A percentile compares a stretch with the other conserved stretches of the same genome.
Conservation (phyloP, 1,140 invertebrate species). For the Lasioglossum albipes region DNA sequence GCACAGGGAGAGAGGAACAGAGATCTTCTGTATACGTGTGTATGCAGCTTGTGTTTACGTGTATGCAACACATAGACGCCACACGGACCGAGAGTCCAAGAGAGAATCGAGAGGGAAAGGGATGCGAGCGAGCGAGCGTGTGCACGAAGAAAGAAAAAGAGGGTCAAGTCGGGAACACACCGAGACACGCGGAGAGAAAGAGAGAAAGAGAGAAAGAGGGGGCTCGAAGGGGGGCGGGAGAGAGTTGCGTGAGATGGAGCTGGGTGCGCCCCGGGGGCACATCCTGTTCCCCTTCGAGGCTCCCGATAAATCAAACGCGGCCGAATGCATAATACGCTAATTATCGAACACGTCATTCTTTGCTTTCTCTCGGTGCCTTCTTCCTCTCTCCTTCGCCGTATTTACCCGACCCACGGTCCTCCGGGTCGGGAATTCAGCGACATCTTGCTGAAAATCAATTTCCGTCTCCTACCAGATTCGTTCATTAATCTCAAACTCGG, state of each 20-base stretch:
- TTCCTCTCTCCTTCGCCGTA: background rate
- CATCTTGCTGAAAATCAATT: too few species aligned
- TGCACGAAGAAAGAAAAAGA: conserved; percentile 25
- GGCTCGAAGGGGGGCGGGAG: conserved; percentile 13
- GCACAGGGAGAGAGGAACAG: conserved; percentile 32
- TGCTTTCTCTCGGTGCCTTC: conserved; percentile 50
- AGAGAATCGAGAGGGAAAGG: conserved; percentile 43
- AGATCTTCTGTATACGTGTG: background rate
- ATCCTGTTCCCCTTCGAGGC: conserved; percentile 65
- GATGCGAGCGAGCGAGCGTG: conserved; percentile 9
- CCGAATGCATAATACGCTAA: conserved; percentile 69
- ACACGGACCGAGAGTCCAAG: background rate
- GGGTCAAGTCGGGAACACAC: background rate
- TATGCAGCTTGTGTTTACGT: background rate
- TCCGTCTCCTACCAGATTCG: too few species aligned
- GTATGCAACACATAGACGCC: background rate
- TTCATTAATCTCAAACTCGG: too few species aligned
- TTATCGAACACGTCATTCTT: conserved; percentile 64
- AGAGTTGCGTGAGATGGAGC: conserved; percentile 66
- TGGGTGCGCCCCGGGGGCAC: conserved; percentile 66
- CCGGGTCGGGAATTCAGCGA: too few species aligned
- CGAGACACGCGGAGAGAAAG: conserved; percentile 30
- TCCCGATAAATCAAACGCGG: conserved; percentile 68
- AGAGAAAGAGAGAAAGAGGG: background rate
- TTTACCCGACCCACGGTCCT: background rate